Base-by-base conservation (phyloP, 2,797 vertebrate genomes). In the Poeciliopsis gracilis region DNA sequence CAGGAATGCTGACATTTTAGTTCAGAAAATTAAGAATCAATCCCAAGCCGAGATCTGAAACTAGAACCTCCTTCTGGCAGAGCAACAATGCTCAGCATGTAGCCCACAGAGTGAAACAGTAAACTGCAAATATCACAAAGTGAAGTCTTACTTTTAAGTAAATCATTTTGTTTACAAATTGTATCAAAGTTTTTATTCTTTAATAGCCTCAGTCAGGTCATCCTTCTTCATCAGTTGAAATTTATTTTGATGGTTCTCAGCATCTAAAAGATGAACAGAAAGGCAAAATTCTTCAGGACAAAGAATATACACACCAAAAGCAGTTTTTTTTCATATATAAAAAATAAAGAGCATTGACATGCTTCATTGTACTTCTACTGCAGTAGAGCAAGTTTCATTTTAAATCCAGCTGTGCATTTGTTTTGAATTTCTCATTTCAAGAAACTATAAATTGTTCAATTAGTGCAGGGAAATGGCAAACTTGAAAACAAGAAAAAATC, bases 171-270 rank as follows among this genome's bases (percentile, higher is more conserved):
- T 7, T 94, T 88, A 6, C 72, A 79, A 5, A 75, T 90, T 63
- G 90, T 80, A 8, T 91, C 96, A 94, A 63, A 90, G 49, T 0
- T 0, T 46, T 84, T 95, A 96, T 45, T 15, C 0, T 43, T 69
- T 69, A 7, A 43, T 0, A 69, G 23, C 38, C 12, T 69, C 2
- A 43, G 0, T 94, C 67, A 99, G 92, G 0, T 91, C 82, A 49
- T 97, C 95, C 90, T 95, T 97, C 84, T 84, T 96, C 49, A 96
- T 96, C 90, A 98, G 93, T 11, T 91, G 79, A 76, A 90, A 89
- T 93, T 97, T 96, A 85, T 94, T 92, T 86, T 93, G 94, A 73
- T 97, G 97, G 77, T 95, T 97, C 75, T 96, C 95, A 80, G 93
- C 93, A 91, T 96, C 98, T 99, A 83, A 57, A 90, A 75, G 1